Percentiles rank a stretch among this genome's conserved stretches.
These are phyloP conservation scores for Cathartes aura DNA, from an alignment of 2,113 vertebrate species.

Conservation along the genomic window DNA sequence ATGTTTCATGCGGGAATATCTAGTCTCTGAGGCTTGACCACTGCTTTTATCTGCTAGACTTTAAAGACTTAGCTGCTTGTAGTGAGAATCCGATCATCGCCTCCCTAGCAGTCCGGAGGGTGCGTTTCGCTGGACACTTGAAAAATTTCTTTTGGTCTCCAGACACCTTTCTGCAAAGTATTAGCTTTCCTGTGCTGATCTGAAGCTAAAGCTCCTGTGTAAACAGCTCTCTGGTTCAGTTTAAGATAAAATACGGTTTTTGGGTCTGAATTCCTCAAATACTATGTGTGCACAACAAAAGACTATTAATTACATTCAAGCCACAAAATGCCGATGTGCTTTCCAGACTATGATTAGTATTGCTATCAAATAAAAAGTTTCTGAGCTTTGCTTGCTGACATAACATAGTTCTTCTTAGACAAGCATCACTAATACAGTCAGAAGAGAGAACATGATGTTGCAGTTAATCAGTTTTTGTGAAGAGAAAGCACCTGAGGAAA, in stretches of 20 bases:
- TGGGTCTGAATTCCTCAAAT: background rate
- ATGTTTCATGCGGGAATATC: conserved; percentile 52
- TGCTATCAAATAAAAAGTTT: background rate
- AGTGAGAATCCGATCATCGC: conserved; percentile 71
- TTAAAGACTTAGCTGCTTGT: conserved; percentile 77
- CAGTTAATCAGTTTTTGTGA: background rate
- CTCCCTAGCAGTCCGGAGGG: background rate
- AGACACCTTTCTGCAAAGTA: conserved; percentile 42
- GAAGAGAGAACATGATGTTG: background rate
- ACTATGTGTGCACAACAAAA: background rate
- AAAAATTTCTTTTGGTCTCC: conserved; percentile 45
- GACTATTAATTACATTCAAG: background rate
- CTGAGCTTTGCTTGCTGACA: background rate
- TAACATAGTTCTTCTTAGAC: background rate
- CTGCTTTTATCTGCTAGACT: conserved; percentile 78
- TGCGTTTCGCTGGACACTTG: background rate
- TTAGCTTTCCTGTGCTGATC: conserved; percentile 40
- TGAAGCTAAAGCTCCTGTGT: background rate
- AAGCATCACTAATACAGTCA: background rate
- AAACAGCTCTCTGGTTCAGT: conserved; percentile 42
- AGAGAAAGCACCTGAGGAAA: background rate
- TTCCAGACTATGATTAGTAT: background rate
- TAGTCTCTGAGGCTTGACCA: conserved; percentile 47
- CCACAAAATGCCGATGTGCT: background rate
- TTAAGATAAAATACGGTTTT: conserved; percentile 12